These are phyloP conservation scores for Tenualosa ilisha DNA, from an alignment of 2,797 vertebrate species.

Conservation along the genomic window DNA sequence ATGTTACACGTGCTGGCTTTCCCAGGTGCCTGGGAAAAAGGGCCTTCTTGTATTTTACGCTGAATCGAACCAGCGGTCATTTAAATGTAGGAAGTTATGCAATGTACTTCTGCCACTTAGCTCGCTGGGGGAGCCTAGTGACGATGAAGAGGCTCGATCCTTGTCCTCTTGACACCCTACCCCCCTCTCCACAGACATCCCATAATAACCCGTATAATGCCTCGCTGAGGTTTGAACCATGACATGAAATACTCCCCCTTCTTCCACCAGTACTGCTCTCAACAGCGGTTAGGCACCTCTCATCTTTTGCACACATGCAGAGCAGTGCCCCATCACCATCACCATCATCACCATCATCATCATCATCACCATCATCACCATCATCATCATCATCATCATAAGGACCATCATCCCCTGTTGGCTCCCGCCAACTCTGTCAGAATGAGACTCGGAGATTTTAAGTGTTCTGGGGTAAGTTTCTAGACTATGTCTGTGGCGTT, in stretches of 20 bases:
- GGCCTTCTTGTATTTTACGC: background rate
- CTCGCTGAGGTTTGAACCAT: background rate
- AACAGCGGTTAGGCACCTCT: background rate
- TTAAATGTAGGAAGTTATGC: background rate
- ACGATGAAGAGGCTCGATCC: background rate
- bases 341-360: background rate
- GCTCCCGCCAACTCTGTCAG: background rate
- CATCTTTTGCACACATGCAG: background rate
- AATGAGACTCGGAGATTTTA: background rate
- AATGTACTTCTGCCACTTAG: background rate
- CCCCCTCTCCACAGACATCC: background rate
- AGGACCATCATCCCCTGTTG: background rate
- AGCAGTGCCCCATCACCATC: background rate
- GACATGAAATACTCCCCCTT: background rate
- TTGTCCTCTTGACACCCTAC: background rate
- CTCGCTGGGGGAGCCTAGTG: background rate
- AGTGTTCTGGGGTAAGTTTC: too few species aligned
- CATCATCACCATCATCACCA: background rate
- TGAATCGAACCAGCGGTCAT: background rate
- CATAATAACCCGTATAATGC: background rate
- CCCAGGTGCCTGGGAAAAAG: background rate
- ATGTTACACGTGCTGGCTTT: slow-evolving; percentile 25
- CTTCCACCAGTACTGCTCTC: background rate
- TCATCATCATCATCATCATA: background rate
- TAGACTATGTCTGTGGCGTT: too few species aligned